Evolutionary conservation across 1,140 invertebrate genomes (phyloP).

Genomic region (Bombus fervidus): DNA sequence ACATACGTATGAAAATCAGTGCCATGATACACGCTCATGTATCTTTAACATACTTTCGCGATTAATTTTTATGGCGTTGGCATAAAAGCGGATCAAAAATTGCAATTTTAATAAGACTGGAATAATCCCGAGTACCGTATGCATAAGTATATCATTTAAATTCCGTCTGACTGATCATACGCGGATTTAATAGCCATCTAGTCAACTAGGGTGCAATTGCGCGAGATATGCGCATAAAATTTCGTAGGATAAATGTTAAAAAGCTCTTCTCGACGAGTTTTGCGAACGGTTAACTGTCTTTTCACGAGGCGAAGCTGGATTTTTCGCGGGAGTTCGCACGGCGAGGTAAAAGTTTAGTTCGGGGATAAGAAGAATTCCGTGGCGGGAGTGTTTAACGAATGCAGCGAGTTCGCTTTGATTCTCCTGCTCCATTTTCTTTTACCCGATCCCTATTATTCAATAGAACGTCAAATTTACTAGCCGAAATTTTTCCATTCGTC

Average conservation of each 20-base stretch:
- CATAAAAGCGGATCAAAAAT: not conserved
- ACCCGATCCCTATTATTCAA: constrained; percentile 23
- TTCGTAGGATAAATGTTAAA: not conserved
- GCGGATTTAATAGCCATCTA: not conserved
- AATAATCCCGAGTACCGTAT: not conserved
- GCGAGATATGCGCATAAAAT: not conserved
- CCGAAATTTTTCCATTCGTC: constrained; percentile 25
- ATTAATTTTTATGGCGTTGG: not conserved
- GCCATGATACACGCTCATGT: not conserved
- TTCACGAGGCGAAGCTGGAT: not conserved
- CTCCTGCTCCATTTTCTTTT: not conserved
- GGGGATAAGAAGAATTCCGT: no score
- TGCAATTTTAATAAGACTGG: not conserved
- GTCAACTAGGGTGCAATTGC: not conserved
- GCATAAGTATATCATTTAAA: not conserved
- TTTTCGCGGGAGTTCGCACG: not conserved
- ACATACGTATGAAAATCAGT: no score
- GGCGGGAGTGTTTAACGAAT: constrained; percentile 40
- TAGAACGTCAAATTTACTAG: constrained; percentile 12
- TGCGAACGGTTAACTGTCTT: not conserved
- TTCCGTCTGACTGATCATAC: not conserved
- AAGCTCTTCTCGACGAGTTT: not conserved
- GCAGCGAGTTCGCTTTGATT: not conserved
- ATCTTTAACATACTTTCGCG: not conserved
- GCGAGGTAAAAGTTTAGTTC: not conserved